Percentiles rank a stretch among this genome's conserved stretches.
These are phyloP conservation scores for Magallana gigas DNA, from an alignment of 1,140 invertebrate species.

Conservation along the genomic window DNA sequence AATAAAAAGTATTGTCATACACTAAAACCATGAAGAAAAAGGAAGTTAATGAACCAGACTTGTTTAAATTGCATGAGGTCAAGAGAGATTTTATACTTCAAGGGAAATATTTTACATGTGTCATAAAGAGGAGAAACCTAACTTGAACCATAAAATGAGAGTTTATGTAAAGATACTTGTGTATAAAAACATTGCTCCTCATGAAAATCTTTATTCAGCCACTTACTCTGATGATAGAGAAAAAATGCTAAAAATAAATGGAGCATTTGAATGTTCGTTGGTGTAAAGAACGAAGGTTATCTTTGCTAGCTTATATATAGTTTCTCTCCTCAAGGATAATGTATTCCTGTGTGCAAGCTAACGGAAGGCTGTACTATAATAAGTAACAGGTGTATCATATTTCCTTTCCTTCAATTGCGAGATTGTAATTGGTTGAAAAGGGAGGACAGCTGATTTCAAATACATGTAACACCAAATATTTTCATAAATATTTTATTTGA, in stretches of 20 bases:
- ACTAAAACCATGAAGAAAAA: too few species aligned
- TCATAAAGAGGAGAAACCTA: too few species aligned
- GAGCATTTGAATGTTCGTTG: background rate
- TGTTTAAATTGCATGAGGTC: too few species aligned
- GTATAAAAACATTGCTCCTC: too few species aligned
- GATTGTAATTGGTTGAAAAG: background rate
- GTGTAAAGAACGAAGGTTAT: background rate
- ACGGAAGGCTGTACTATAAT: constrained; percentile 31
- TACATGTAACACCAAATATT: background rate
- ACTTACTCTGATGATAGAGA: background rate
- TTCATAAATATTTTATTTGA: constrained; percentile 6
- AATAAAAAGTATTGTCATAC: too few species aligned
- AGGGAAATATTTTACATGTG: too few species aligned
- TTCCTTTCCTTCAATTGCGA: background rate
- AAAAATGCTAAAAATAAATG: constrained; percentile 19
- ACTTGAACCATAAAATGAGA: too few species aligned
- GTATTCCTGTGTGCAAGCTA: background rate
- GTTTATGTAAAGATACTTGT: too few species aligned
- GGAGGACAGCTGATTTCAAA: background rate
- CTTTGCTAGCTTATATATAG: background rate
- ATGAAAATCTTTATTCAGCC: background rate
- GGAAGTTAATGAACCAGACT: too few species aligned
- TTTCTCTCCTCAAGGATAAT: constrained; percentile 9
- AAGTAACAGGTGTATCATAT: constrained; percentile 38
- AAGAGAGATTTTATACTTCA: too few species aligned